phyloP scores from a whole-genome alignment of 2,888 invertebrate genomes.

The Cepaea hortensis region DNA sequence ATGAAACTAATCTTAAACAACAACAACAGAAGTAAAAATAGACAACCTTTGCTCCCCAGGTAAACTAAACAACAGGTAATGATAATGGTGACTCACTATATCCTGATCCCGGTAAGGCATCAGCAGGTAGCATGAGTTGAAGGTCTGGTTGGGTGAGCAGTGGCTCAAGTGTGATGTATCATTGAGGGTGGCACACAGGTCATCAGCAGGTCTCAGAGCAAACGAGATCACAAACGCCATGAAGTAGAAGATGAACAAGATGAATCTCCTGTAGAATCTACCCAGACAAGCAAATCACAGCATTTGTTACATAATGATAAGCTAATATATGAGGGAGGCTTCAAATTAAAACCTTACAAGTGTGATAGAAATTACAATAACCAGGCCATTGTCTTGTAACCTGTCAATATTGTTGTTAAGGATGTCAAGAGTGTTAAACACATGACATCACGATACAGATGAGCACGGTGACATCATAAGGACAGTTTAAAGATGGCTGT shows the following conservation, averaged over 20 bases:
- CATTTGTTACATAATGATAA: not conserved
- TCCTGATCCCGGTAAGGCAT: conserved; percentile 65
- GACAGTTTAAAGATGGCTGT: too few relatives aligned
- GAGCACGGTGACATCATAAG: too few relatives aligned
- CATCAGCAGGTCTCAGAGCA: conserved; percentile 84
- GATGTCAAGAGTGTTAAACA: too few relatives aligned
- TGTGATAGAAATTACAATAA: too few relatives aligned
- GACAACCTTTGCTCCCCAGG: too few relatives aligned
- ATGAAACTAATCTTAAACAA: too few relatives aligned
- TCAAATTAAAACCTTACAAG: too few relatives aligned
- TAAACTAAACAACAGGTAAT: too few relatives aligned
- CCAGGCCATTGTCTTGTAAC: too few relatives aligned
- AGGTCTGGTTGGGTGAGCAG: conserved; percentile 53
- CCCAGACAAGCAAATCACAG: not conserved
- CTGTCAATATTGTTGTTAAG: too few relatives aligned
- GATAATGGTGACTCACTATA: conserved; percentile 59
- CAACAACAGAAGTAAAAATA: too few relatives aligned
- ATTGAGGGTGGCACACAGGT: conserved; percentile 60
- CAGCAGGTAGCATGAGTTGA: conserved; percentile 73
- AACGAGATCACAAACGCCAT: conserved; percentile 91
- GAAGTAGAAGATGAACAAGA: conserved; percentile 93
- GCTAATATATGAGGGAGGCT: not conserved
- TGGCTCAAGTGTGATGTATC: conserved; percentile 41
- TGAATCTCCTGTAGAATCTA: conserved; percentile 94
- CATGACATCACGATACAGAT: too few relatives aligned